Evolutionary conservation across 1,140 invertebrate species (phyloP).

Genomic region (Thaumetopoea pityocampa): DNA sequence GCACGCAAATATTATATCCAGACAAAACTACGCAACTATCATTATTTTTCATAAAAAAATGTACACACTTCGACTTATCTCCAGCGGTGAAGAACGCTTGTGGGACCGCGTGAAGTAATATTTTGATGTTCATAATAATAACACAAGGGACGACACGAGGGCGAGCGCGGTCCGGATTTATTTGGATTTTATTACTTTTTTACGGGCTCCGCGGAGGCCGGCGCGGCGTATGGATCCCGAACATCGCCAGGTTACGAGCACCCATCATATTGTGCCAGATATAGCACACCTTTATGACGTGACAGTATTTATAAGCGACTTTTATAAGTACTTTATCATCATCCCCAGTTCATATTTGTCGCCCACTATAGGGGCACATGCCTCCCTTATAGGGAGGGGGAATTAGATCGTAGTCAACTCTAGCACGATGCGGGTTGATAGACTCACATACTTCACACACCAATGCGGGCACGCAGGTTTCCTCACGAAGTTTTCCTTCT

Average conservation of each 20-base stretch:
- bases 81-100: conserved; percentile 18
- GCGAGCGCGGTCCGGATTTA: conserved; percentile 51
- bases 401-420: too few species aligned
- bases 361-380: too few species aligned
- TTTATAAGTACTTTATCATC: too few species aligned
- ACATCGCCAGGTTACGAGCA: conserved; percentile 41
- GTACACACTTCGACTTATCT: conserved; percentile 34
- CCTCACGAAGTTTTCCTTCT: too few species aligned
- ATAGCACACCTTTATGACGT: conserved; percentile 17
- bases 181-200: conserved; percentile 71
- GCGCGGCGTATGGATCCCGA: conserved; percentile 34
- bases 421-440: too few species aligned
- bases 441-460: too few species aligned
- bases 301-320: conserved; percentile 13
- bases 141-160: conserved; percentile 42
- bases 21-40: not conserved
- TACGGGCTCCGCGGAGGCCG: conserved; percentile 42
- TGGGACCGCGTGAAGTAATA: conserved; percentile 34
- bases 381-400: too few species aligned
- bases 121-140: conserved; percentile 62
- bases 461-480: too few species aligned
- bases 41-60: conserved; percentile 16
- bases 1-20: not conserved
- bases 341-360: too few species aligned
- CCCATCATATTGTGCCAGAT: conserved; percentile 25